Evolutionary conservation across 92 coral and sea anemone genomes (phyloP), one percentile per base, ranked within the genome.

Genomic region (Actinostola sp.): DNA sequence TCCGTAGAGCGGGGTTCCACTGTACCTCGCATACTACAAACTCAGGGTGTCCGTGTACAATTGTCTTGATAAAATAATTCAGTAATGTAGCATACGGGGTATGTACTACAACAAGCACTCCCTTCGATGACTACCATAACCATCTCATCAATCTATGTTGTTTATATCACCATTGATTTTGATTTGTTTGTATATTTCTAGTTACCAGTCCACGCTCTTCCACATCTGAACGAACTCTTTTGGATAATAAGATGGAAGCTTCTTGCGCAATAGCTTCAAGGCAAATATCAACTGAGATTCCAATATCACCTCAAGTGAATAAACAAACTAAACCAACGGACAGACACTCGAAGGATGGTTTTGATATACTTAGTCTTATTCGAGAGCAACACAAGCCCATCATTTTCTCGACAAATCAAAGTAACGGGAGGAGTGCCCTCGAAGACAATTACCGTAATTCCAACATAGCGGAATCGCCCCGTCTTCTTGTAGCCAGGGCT

Each of bases 401-500:
- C 2, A 32, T 48, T 6, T 50, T 4, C 15, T 68, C 74, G 54
- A 32, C 53, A 48, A 26, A 21, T 5, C 10, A 49, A 8, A 8
- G 20, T 33, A 50, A 41, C 19, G 61, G 42, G 19, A 68, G 31
- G 20, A 68, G 41, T 7, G 7, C 31, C 15, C 17, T 9, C 27
- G 20, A 7, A 15, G 56, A 61, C 1, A 14, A 6, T 16, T 3
- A 21, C 26, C 49, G 58, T 8, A 23, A 54, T 24, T 15, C 42
- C 15, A 38, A 33, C 17, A 61, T 26, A 60, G 60, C 26, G 61
- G 68, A 60, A 26, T 20, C 43, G 5, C 44, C 66, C 16, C 79
- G 44, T 3, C 61, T 73, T 0, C 70, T 73, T 0, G 79, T 73
- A 1, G 79, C 79, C 2, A 60, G 51, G 31, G 81, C 68, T 8